These are phyloP conservation scores for Bombus turneri DNA, from an alignment of 1,140 invertebrate genomes.

Conservation along the genomic window DNA sequence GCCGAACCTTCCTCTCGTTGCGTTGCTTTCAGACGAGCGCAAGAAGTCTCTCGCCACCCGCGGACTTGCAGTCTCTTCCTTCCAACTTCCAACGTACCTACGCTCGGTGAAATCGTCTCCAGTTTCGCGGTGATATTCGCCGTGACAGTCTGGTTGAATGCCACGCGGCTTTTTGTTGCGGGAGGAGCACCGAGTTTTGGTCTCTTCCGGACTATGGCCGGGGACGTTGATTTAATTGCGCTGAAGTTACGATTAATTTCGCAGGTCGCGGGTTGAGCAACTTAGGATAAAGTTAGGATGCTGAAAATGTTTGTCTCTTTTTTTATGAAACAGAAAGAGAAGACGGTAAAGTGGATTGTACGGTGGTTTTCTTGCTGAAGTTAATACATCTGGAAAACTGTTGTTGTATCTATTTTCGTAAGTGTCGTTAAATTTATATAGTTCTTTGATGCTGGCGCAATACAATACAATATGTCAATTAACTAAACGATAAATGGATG, in stretches of 20 bases:
- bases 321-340: background rate
- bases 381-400: too few relatives aligned
- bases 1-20: slow-evolving; percentile 35
- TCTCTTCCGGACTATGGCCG: background rate
- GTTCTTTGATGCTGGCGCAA: too few relatives aligned
- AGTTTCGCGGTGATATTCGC: background rate
- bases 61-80: slow-evolving; percentile 14
- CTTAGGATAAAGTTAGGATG: background rate
- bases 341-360: too few relatives aligned
- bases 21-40: slow-evolving; percentile 3
- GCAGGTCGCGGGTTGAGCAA: too few relatives aligned
- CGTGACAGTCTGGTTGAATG: background rate
- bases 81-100: background rate
- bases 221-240: slow-evolving; percentile 2
- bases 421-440: too few relatives aligned
- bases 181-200: background rate
- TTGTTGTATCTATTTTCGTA: too few relatives aligned
- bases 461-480: too few relatives aligned
- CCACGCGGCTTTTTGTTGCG: background rate
- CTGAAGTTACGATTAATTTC: background rate
- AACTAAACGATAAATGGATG: too few relatives aligned
- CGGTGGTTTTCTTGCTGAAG: too few relatives aligned
- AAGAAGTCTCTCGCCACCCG: background rate
- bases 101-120: background rate
- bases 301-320: too few relatives aligned